Conservation (phyloP, 2,113 vertebrate species). For the Oriolus oriolus region DNA sequence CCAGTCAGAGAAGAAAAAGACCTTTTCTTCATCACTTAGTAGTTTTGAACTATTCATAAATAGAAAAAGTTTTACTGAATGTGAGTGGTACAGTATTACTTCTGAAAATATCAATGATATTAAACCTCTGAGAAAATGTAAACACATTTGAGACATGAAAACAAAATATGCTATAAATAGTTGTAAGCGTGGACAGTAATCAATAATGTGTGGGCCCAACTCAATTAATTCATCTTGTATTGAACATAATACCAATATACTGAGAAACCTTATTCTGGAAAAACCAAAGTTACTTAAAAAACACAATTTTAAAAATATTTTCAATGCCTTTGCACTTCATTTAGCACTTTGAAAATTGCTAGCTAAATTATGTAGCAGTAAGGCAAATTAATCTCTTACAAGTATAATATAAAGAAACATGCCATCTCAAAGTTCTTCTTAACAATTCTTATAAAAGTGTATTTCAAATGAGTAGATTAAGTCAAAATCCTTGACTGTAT, state of each 20-base stretch:
- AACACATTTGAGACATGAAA: neutral
- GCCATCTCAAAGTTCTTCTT: neutral
- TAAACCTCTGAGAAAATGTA: neutral
- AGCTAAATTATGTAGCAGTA: slow-evolving; percentile 31
- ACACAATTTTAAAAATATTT: slow-evolving; percentile 33
- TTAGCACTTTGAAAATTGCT: slow-evolving; percentile 54
- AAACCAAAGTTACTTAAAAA: slow-evolving; percentile 34
- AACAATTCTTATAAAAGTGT: slow-evolving; percentile 2
- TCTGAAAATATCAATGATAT: neutral
- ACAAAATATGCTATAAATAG: neutral
- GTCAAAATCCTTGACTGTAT: neutral
- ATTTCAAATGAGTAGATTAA: neutral
- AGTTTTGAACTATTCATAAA: neutral
- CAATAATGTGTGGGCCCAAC: slow-evolving; percentile 32
- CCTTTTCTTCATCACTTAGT: neutral
- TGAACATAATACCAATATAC: slow-evolving; percentile 10
- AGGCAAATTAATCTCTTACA: slow-evolving; percentile 43
- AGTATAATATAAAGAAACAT: neutral
- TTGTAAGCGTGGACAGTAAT: neutral
- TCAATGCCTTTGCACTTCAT: slow-evolving; percentile 39
- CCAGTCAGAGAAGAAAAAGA: neutral
- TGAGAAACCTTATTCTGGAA: neutral
- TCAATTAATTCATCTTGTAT: slow-evolving; percentile 14
- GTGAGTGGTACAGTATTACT: neutral
- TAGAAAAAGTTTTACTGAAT: neutral